These are phyloP conservation scores for Dryadula phaetusa DNA, from an alignment of 2,888 invertebrate genomes.

Conservation along the genomic window DNA sequence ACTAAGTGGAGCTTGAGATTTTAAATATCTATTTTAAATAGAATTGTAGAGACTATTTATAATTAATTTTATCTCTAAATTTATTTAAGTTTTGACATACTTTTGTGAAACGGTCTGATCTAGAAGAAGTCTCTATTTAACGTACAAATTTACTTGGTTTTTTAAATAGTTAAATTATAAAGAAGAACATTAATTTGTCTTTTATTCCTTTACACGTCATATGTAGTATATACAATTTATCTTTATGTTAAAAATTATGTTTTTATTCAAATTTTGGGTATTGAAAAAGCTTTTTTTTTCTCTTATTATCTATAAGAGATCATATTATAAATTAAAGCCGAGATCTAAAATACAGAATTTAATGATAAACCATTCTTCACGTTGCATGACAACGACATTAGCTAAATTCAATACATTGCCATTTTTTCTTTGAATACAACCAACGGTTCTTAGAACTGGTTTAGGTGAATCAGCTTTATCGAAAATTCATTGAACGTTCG, in stretches of 20 bases:
- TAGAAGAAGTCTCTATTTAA: no score
- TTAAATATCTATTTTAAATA: not conserved
- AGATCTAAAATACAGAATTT: not conserved
- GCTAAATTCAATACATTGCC: slow-evolving; percentile 45
- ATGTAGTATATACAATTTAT: no score
- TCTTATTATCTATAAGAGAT: no score
- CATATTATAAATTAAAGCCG: no score
- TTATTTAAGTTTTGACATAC: not conserved
- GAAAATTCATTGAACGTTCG: slow-evolving; percentile 44
- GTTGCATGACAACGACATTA: slow-evolving; percentile 22
- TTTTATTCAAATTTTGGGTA: no score
- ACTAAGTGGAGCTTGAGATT: slow-evolving; percentile 7
- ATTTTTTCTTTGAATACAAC: slow-evolving; percentile 46
- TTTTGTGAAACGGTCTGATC: not conserved
- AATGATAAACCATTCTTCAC: not conserved
- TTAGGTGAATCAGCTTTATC: slow-evolving; percentile 55
- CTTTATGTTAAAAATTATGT: no score
- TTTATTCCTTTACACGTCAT: no score
- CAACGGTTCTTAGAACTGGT: slow-evolving; percentile 62
- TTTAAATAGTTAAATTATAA: no score
- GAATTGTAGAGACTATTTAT: not conserved
- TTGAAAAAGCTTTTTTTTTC: no score
- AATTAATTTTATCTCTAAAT: not conserved
- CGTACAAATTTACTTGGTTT: no score
- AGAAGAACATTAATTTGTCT: no score